Base-by-base conservation (phyloP, 2,113 vertebrate genomes). In the Herpetotheres cachinnans region DNA sequence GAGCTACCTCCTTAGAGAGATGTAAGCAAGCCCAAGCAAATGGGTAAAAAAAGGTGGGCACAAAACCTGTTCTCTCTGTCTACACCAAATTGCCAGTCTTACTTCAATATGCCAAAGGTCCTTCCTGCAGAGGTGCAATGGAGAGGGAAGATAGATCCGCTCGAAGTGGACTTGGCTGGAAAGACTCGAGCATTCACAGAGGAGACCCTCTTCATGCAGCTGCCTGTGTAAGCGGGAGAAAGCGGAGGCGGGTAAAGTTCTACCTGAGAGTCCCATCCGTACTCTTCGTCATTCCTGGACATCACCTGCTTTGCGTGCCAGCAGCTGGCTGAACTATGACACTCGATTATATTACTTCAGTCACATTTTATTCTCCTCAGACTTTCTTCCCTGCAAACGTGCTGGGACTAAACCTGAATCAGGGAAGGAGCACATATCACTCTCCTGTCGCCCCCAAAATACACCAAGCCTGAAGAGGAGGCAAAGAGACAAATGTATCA, bases 381-480 rank as follows among this genome's bases (percentile, higher is more conserved):
- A 81, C 21, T 52, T 58, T 86, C 76, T 76, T 83, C 67, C 69
- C 76, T 49, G 58, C 54, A 90, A 81, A 93, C 34, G 79, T 1
- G 11, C 40, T 58, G 59, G 42, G 50, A 67, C 67, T 86, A 92
- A 83, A 87, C 67, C 83, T 83, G 66, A 93, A 82, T 69, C 56
- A 62, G 84, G 55, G 69, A 76, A 87, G 54, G n/a, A 92, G 20
- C 44, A 34, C 4, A 9, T 56, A 56, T 61, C 69, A 81, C 72
- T 74, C 55, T 82, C 69, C 77, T 79, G 70, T 70, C 65, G 82
- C 34, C 56, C 69, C 61, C 93, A 89, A 84, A 91, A 42, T 27
- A 88, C 65, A 84, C 72, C 79, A 76, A 83, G 84, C 58, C 89
- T 92, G 73, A 94, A 79, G 70, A 94, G 78, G 58, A 94, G 76